phyloP scores from a whole-genome alignment of 1,140 invertebrate genomes.

The Olivierus martensii region DNA sequence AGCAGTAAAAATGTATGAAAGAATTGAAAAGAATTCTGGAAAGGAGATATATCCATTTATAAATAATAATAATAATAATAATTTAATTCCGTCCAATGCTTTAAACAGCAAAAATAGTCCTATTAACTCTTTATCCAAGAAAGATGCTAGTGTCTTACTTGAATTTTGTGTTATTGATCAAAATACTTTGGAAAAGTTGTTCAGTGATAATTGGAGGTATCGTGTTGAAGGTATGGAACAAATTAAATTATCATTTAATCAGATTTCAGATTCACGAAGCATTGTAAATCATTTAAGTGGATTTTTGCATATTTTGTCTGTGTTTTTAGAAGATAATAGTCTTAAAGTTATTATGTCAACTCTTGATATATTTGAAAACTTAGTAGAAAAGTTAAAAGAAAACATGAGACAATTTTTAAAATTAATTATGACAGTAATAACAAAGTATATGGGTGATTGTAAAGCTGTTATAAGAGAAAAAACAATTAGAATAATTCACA shows the following conservation, averaged over 20 bases:
- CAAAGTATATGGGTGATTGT: slow-evolving; percentile 33
- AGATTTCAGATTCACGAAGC: neutral
- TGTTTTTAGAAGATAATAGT: slow-evolving; percentile 10
- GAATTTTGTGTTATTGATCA: slow-evolving; percentile 15
- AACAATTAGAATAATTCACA: slow-evolving; percentile 41
- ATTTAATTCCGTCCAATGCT: neutral
- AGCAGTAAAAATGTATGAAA: slow-evolving; percentile 10
- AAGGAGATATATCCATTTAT: neutral
- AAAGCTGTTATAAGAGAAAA: slow-evolving; percentile 33
- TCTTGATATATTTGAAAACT: slow-evolving; percentile 11
- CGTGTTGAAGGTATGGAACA: slow-evolving; percentile 40
- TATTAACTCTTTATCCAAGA: neutral
- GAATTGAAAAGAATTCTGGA: slow-evolving; percentile 5
- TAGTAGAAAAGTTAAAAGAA: slow-evolving; percentile 15
- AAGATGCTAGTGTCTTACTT: neutral
- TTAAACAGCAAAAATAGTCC: neutral
- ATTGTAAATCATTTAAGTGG: neutral
- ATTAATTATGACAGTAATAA: slow-evolving; percentile 8
- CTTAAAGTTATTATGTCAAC: slow-evolving; percentile 7
- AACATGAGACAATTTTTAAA: slow-evolving; percentile 10
- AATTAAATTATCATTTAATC: slow-evolving; percentile 27
- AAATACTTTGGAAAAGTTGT: slow-evolving; percentile 12
- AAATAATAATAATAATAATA: neutral
- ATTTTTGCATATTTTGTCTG: slow-evolving; percentile 4
- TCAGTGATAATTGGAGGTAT: slow-evolving; percentile 39